Evolutionary conservation across 2,888 invertebrate genomes (phyloP).

Genomic region (Pedicia rivosa): DNA sequence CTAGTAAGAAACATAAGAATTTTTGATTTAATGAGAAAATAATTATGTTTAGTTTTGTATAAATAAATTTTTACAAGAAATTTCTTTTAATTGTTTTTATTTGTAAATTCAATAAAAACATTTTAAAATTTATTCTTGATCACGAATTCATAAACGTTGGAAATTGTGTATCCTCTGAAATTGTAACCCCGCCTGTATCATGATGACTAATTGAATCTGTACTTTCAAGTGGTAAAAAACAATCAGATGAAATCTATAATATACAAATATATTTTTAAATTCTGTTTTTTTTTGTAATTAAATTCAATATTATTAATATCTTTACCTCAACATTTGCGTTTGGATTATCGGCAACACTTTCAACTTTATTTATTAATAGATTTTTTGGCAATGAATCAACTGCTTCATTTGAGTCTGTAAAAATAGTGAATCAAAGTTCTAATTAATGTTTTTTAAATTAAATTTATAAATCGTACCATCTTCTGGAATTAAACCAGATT

Average conservation of each 20-base stretch:
- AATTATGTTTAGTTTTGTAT: too few relatives aligned
- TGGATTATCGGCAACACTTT: slow-evolving; percentile 11
- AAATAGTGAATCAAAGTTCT: not conserved
- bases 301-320: not conserved
- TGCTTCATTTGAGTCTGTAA: slow-evolving; percentile 20
- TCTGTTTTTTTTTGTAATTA: not conserved
- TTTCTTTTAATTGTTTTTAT: too few relatives aligned
- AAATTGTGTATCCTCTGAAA: slow-evolving; percentile 27
- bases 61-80: too few relatives aligned
- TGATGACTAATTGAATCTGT: slow-evolving; percentile 25
- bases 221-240: slow-evolving; percentile 25
- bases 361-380: slow-evolving; percentile 12
- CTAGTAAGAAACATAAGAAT: too few relatives aligned
- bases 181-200: slow-evolving; percentile 27
- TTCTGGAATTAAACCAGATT: slow-evolving; percentile 21
- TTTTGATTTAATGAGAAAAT: too few relatives aligned
- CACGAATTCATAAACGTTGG: slow-evolving; percentile 15
- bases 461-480: slow-evolving; percentile 13
- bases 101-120: too few relatives aligned
- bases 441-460: not conserved
- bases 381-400: slow-evolving; percentile 15
- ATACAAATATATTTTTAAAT: not conserved
- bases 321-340: slow-evolving; percentile 19
- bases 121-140: too few relatives aligned
- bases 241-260: slow-evolving; percentile 23